Evolutionary conservation across 2,113 vertebrate genomes (phyloP), one percentile per base, ranked within the genome.

Genomic region (Triplophysa tibetana): DNA sequence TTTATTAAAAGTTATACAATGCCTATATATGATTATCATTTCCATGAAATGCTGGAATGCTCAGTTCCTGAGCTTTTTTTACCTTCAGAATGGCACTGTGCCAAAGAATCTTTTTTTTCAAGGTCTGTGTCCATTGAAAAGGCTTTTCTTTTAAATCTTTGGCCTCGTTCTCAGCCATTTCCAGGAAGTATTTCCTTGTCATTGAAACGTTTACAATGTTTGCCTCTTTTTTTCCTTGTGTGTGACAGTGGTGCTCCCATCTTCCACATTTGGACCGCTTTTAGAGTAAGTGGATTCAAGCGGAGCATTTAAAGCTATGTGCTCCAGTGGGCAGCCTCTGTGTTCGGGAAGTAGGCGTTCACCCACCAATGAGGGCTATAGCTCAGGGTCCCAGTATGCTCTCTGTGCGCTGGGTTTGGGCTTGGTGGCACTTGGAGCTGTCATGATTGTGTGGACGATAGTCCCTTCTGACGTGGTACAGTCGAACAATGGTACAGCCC

Each of bases 371-470:
- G 78, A 70, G n/a, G 88, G 91, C 41, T 52, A 86, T 10, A 90
- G 92, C 0, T 91, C 90, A 4, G 95, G 95, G 0, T 94, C 96
- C 0, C 95, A 98, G 89, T 98, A 98, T 0, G 98, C 96, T 0
- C 93, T 98, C 82, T 98, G 96, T 0, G 96, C 97, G 8, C 94
- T 99, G 7, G 97, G 96, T 65, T 89, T 98, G 70, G 98, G 96
- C 0, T 94, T 99, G 89, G 91, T 98, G 0, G 94, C 96, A 8
- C 94, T 99, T 0, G 98, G 98, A 14, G 88, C 98, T 61, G 94
- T 99, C 83, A 98, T 99, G 97, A 97, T 97, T 0, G 93, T 98
- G 69, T 99, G 98, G 98, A 97, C 94, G 79, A 89, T 98, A 17
- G 94, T 98, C 6, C 97, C 98, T 0, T 85, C 89, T 81, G 6